Evolutionary conservation across 1,140 invertebrate genomes (phyloP), one percentile per base, ranked within the genome.

Genomic region (Philopotamus ludificatus): DNA sequence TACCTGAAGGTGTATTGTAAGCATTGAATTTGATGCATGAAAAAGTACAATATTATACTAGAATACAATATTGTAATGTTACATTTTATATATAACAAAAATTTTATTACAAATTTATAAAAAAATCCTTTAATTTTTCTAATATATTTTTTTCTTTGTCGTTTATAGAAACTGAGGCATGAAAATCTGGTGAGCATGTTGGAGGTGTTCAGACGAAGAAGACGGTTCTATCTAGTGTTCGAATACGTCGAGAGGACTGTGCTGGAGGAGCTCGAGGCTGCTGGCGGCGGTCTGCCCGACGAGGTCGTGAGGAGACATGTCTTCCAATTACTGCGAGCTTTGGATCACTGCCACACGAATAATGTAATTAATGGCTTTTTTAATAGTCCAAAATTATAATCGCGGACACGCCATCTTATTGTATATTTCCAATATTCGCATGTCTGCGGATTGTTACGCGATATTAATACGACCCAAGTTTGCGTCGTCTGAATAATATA

Each of bases 181-280:
- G 92, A 94, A 71, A 93, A 95, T 78, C 76, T 95, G 23, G 91
- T 95, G 23, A 92, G 91, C 72, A 84, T 95, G 78, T 87, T 95
- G 55, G 93, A 95, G 77, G 92, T 94, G 42, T 95, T 95, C 76
- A 84, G 91, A 18, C 81, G 90, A 39, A 86, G 88, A 74, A 88
- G 90, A 72, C 83, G 91, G 21, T 89, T 94, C 70, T 93, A 94
- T 75, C 79, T 95, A 10, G 92, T 95, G 0, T 95, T 95, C 76
- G 92, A 95, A 73, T 95, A 89, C 77, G 79, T 94, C 68, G 91
- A 94, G 74, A 89, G 92, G 71, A 95, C 92, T 0, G 82, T 95
- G 12, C 79, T 95, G 21, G 90, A 94, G 71, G 90, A 94, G 79
- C 77, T 95, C 68, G 91, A 94, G 72, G 81, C 84, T 26, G 76